Percentiles rank a stretch among this genome's conserved stretches.
Conservation (phyloP, 2,113 vertebrate genomes). For the Triplophysa siluroides region DNA sequence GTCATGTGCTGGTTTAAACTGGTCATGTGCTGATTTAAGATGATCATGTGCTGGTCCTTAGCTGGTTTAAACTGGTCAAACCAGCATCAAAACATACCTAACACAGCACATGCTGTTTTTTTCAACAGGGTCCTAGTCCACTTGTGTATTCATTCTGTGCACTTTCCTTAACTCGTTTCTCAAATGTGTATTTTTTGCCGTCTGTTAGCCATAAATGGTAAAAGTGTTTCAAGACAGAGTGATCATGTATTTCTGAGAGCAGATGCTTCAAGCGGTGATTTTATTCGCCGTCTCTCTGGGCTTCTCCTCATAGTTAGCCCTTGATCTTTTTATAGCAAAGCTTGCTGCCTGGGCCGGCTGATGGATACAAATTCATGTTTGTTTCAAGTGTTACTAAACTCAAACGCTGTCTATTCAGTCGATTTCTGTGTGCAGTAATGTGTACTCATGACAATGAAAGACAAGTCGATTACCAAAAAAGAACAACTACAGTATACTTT, state of each 20-base stretch:
- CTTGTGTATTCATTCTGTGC: neutral
- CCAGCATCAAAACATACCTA: too few relatives aligned
- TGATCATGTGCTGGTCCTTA: too few relatives aligned
- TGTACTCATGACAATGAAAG: neutral
- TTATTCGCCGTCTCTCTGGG: slow-evolving; percentile 18
- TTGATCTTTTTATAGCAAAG: slow-evolving; percentile 58
- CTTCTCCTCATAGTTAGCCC: slow-evolving; percentile 37
- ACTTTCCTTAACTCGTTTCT: neutral
- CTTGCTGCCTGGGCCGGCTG: neutral
- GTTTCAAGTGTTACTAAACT: slow-evolving; percentile 10
- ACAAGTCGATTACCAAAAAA: neutral
- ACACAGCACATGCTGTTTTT: too few relatives aligned
- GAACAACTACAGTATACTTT: neutral
- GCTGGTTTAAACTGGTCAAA: too few relatives aligned
- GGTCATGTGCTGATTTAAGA: too few relatives aligned
- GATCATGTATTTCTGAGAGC: slow-evolving; percentile 3
- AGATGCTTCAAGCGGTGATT: slow-evolving; percentile 38
- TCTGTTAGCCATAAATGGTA: slow-evolving; percentile 31
- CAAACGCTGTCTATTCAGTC: neutral
- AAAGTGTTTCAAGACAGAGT: slow-evolving; percentile 1
- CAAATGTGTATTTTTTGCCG: slow-evolving; percentile 9
- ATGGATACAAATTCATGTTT: slow-evolving; percentile 22
- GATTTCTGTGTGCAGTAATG: neutral
- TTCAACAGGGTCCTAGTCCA: too few relatives aligned
- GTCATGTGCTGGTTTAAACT: too few relatives aligned